Conservation (phyloP, 2,113 vertebrate species). For the Chelonoidis abingdonii region DNA sequence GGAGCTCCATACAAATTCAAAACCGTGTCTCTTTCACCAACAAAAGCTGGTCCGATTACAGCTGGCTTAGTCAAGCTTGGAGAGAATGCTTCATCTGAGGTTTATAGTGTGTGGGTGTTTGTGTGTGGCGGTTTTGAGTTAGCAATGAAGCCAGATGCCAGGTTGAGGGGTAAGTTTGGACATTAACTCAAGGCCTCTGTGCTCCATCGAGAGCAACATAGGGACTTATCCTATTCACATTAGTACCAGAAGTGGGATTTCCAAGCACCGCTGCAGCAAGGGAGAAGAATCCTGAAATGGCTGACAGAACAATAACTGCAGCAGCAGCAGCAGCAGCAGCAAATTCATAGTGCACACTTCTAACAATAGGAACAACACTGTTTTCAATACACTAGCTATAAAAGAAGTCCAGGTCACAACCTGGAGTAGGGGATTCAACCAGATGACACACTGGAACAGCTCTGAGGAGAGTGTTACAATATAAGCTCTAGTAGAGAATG, state of each 20-base stretch:
- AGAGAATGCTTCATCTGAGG: not conserved
- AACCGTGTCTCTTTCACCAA: not conserved
- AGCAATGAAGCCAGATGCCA: not conserved
- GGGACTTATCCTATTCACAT: fast-evolving
- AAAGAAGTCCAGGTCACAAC: not conserved
- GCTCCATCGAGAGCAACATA: not conserved
- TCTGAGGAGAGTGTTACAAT: not conserved
- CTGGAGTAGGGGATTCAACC: not conserved
- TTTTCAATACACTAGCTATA: not conserved
- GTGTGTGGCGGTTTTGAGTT: not conserved
- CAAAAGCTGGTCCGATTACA: not conserved
- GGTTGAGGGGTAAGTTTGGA: not conserved
- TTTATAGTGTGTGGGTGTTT: not conserved
- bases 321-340: not conserved
- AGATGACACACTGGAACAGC: not conserved
- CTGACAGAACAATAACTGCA: not conserved
- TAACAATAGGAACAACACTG: not conserved
- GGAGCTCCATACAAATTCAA: not conserved
- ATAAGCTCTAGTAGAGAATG: not conserved
- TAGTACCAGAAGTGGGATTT: not conserved
- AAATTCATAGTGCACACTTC: not conserved
- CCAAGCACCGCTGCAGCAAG: not conserved
- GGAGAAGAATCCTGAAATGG: fast-evolving
- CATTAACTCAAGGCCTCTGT: not conserved
- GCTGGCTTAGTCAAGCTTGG: not conserved